These are phyloP conservation scores for Drosophila infuscata DNA, from an alignment of 2,888 invertebrate genomes.

Conservation along the genomic window DNA sequence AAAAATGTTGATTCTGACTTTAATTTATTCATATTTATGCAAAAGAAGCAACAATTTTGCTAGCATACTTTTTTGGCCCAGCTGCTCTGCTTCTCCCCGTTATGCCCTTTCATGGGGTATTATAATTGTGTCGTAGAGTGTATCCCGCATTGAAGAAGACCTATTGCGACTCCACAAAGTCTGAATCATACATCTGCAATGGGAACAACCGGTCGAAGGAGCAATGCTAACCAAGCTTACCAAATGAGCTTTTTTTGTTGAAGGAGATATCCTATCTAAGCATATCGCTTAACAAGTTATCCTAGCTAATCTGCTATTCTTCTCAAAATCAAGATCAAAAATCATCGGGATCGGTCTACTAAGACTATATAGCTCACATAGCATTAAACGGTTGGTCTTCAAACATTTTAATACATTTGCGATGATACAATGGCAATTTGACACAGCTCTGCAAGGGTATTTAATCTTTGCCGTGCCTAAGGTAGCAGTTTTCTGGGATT, in stretches of 20 bases:
- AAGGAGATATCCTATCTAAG: no score
- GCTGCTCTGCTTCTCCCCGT: constrained; percentile 19
- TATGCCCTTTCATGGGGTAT: neutral
- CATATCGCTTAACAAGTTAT: neutral
- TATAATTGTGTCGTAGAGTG: neutral
- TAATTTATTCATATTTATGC: constrained; percentile 81
- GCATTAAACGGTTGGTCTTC: neutral
- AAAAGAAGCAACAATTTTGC: constrained; percentile 73
- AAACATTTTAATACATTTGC: neutral
- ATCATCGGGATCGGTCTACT: neutral
- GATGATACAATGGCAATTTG: neutral
- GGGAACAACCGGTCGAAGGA: no score
- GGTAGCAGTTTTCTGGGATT: neutral
- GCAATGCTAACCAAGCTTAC: no score
- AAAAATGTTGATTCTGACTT: constrained; percentile 76
- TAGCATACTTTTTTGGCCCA: constrained; percentile 64
- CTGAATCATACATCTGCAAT: neutral
- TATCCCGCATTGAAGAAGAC: neutral
- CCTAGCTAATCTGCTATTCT: neutral
- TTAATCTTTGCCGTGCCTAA: neutral
- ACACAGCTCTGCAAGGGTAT: neutral
- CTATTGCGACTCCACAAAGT: neutral
- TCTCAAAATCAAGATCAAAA: neutral
- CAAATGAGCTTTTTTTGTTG: no score
- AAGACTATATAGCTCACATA: neutral